Evolutionary conservation across 2,797 vertebrate species (phyloP).

Genomic region (Coendou prehensilis): DNA sequence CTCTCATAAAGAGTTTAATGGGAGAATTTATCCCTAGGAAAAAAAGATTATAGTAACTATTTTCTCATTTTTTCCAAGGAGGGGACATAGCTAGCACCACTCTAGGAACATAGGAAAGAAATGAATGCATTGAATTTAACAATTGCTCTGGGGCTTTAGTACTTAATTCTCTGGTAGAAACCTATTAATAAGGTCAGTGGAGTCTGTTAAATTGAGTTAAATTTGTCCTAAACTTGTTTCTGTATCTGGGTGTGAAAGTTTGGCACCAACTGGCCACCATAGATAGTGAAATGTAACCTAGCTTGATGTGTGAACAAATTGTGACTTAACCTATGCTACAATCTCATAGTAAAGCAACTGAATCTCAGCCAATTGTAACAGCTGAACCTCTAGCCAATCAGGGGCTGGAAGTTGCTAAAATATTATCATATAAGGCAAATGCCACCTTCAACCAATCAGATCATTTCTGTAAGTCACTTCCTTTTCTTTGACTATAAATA

Average conservation of each 20-base stretch:
- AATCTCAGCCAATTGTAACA: background rate
- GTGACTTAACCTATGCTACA: background rate
- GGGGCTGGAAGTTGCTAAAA: background rate
- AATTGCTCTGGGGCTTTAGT: background rate
- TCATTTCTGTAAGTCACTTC: background rate
- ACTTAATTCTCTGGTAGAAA: background rate
- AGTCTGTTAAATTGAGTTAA: background rate
- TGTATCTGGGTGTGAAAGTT: background rate
- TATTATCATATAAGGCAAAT: background rate
- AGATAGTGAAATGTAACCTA: background rate
- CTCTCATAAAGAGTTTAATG: background rate
- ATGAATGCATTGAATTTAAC: background rate
- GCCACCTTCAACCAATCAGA: background rate
- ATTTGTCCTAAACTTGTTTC: background rate
- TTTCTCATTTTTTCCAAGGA: conserved; percentile 19
- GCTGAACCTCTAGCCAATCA: background rate
- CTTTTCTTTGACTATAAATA: background rate
- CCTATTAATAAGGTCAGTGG: background rate
- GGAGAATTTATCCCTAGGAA: background rate
- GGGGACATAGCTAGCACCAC: background rate
- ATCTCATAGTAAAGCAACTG: background rate
- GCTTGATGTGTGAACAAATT: background rate
- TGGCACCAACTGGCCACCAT: background rate
- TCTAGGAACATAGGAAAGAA: conserved; percentile 3
- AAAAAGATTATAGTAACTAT: background rate